A percentile compares a stretch with the other conserved stretches of the same genome.
Evolutionary conservation across 2,797 vertebrate species (phyloP).

Genomic region (Esox masquinongy): DNA sequence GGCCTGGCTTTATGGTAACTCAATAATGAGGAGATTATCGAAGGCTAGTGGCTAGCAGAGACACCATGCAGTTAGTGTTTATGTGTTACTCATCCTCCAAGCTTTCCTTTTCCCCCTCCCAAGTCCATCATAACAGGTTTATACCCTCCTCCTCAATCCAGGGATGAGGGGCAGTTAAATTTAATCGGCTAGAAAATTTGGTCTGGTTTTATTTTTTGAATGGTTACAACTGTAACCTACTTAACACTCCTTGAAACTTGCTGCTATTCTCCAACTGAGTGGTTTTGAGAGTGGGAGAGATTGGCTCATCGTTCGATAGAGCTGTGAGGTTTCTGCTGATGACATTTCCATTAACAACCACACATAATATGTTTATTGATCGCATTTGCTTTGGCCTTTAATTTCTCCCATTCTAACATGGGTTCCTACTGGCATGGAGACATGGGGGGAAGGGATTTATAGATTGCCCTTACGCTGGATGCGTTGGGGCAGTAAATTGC

Average conservation of each 20-base stretch:
- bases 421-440: conserved; percentile 65
- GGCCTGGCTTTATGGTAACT: conserved; percentile 58
- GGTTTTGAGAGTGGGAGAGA: conserved; percentile 56
- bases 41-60: conserved; percentile 38
- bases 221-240: conserved; percentile 44
- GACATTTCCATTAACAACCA: conserved; percentile 70
- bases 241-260: conserved; percentile 63
- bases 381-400: conserved; percentile 66
- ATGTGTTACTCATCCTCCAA: conserved; percentile 64
- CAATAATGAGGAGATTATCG: conserved; percentile 49
- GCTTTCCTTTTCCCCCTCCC: conserved; percentile 40
- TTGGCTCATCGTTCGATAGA: conserved; percentile 64
- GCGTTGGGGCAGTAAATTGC: conserved; percentile 65
- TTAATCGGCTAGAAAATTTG: conserved; percentile 80
- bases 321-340: conserved; percentile 64
- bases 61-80: conserved; percentile 73
- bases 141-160: conserved; percentile 53
- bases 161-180: conserved; percentile 70
- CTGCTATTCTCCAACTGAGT: conserved; percentile 69
- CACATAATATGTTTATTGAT: conserved; percentile 80
- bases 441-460: conserved; percentile 51
- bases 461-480: conserved; percentile 61
- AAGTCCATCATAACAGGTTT: conserved; percentile 44
- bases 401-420: conserved; percentile 69
- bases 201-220: conserved; percentile 56